Conservation (phyloP, 1,140 invertebrate genomes). For the Pseudomyrmex pallidus region DNA sequence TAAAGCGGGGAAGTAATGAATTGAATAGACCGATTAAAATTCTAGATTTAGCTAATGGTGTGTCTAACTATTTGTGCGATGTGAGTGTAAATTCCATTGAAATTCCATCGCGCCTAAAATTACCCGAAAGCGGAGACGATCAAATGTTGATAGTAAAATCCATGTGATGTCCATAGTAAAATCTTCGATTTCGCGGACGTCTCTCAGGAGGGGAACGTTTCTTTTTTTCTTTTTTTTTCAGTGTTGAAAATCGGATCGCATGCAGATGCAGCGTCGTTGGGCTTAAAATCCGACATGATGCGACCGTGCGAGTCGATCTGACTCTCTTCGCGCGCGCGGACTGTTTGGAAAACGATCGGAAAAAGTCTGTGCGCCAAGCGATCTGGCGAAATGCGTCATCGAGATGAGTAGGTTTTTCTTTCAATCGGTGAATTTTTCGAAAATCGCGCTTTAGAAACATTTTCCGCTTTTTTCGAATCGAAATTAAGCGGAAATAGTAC, state of each 20-base stretch:
- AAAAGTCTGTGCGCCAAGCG: conserved; percentile 26
- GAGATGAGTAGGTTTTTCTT: not conserved
- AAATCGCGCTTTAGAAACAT: conserved; percentile 5
- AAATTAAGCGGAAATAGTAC: conserved; percentile 14
- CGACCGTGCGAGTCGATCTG: conserved; percentile 32
- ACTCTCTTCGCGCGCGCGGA: conserved; percentile 13
- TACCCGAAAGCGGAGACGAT: not conserved
- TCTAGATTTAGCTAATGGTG: too few relatives aligned
- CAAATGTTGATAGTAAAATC: too few relatives aligned
- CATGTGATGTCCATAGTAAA: too few relatives aligned
- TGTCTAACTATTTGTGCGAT: too few relatives aligned
- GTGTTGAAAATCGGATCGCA: conserved; percentile 33
- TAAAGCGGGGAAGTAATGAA: not conserved
- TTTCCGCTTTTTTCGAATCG: not conserved
- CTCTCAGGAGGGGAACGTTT: not conserved
- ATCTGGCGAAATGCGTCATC: conserved; percentile 16
- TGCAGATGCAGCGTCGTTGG: conserved; percentile 24
- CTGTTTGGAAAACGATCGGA: conserved; percentile 13
- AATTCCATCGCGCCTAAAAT: not conserved
- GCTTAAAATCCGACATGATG: conserved; percentile 26
- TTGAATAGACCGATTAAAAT: not conserved
- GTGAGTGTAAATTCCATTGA: not conserved
- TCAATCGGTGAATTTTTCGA: conserved; percentile 4
- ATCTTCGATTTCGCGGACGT: conserved; percentile 13
- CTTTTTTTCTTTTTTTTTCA: conserved; percentile 22